Evolutionary conservation across 2,888 invertebrate genomes (phyloP), one percentile per base, ranked within the genome.

Genomic region (Nomada goodeniana): DNA sequence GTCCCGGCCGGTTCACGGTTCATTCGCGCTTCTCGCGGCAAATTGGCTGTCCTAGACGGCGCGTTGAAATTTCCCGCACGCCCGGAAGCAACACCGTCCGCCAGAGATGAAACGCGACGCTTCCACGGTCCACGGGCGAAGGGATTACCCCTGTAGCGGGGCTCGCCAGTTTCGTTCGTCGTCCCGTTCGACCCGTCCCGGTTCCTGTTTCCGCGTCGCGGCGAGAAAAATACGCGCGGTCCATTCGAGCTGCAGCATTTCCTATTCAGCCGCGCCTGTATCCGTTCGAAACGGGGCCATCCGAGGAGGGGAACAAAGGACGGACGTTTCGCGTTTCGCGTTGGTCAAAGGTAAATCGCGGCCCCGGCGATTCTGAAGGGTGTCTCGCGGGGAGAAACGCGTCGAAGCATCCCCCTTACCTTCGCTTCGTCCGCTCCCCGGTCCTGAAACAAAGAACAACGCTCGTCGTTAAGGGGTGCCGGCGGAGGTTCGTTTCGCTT

Each of bases 401-500:
- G 50, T 44, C 13, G 26, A 20, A 72, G 44, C 29, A 20, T 42
- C 5, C 18, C 71, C 42, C 68, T 83, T 82, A 82, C 82, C 82
- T 74, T 20, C 23, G 47, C 52, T 63, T 15, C 5, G 57, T 20
- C 52, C 18, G 55, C 52, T 36, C 15, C 50, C 50, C 44, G 78
- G 2, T 26, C 69, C 83, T 75, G 83, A 10, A 83, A 84, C 83
- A 83, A 76, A 79, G 67, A 71, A 55, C 29, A 55, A 72, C 64
- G 29, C 55, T 63, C 67, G 47, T 42, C 57, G 76, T 70, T 47
- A 50, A 55, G 55, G 42, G 29, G 50, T 3, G 44, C 47, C 29
- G 13, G 44, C 7, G 1, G 52, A 20, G 53, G 23, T 18, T 18
- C 26, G 74, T 68, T 63, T 82, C 53, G 70, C 82, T 82, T 74